Base-by-base conservation (phyloP, 1,140 invertebrate species). In the Neelides sp. region DNA sequence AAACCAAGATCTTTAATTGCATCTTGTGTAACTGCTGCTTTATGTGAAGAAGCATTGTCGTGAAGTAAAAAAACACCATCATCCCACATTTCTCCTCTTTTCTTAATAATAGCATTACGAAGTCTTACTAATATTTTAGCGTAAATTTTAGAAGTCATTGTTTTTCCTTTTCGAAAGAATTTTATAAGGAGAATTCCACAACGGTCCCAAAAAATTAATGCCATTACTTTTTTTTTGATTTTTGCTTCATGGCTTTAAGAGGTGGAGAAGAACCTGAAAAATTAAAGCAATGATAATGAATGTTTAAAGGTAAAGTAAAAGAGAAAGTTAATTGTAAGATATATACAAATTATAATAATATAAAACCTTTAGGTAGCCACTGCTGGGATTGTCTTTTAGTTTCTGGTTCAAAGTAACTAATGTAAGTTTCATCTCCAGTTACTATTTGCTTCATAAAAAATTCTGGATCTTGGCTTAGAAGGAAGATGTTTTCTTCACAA, bases 81-180 rank as follows among this genome's bases (percentile, higher is more conserved):
- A 55, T 63, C 63, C 41, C 41, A 61, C 62, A 58, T 46, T 48
- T 54, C 60, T 41, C 52, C 61, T 48, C 59, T 60, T 65, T 64
- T 63, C 47, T 59, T 57, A 42, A 53, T 48, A 17, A 62, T 59
- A 50, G 42, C 28, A 4, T 41, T 32, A 8, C 15, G 36, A 35
- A 62, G 58, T 23, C 49, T 32, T 12, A 47, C 54, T 46, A 63
- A 50, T 48, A 58, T 52, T 26, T 50, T 37, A 20, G 44, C 35
- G 48, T 62, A 58, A 48, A 62, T 61, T 30, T 50, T 36, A 34
- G 52, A 54, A 13, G 35, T 69, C 58, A 68, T 70, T 62, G 65
- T 67, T 64, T 62, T 64, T 63, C 61, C 60, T 64, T 61, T 66
- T 64, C 66, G 62, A 66, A 73, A 66, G 63, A 69, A 71, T 64